phyloP scores from a whole-genome alignment of 1,140 invertebrate genomes.

The Zaprionus capensis region DNA sequence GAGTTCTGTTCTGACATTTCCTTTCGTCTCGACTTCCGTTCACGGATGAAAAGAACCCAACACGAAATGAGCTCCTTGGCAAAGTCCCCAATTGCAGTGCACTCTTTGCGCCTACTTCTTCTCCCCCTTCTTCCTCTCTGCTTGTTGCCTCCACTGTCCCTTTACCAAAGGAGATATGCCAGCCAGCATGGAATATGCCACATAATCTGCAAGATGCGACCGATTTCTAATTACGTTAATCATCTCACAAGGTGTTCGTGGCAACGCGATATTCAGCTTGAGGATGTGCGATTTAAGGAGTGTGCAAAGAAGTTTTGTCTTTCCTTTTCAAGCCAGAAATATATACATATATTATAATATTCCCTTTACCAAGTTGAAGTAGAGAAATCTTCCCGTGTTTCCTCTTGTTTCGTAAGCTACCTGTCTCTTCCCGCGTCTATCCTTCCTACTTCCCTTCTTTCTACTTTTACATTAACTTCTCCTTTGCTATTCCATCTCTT shows the following conservation, averaged over 20 bases:
- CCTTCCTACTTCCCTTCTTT: not conserved
- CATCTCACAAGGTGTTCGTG: not conserved
- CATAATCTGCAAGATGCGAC: not conserved
- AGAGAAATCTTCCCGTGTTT: too few relatives aligned
- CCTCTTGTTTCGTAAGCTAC: too few relatives aligned
- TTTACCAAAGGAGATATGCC: not conserved
- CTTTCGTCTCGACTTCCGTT: slow-evolving; percentile 23
- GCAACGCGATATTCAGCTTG: too few relatives aligned
- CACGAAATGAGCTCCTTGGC: not conserved
- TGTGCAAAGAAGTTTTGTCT: too few relatives aligned
- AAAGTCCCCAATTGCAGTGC: not conserved
- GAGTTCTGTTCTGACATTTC: slow-evolving; percentile 17
- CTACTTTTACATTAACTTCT: not conserved
- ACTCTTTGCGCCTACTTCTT: not conserved
- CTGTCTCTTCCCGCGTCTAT: not conserved
- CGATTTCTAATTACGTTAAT: not conserved
- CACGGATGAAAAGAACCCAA: slow-evolving; percentile 3
- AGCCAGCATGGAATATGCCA: not conserved
- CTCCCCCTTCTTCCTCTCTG: not conserved
- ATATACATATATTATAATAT: too few relatives aligned
- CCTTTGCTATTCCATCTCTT: not conserved
- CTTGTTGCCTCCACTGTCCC: not conserved
- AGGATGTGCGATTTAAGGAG: too few relatives aligned
- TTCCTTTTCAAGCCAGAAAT: too few relatives aligned
- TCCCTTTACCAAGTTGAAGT: too few relatives aligned